A percentile compares a stretch with the other conserved stretches of the same genome.
These are phyloP conservation scores for Aphyosemion australe DNA, from an alignment of 2,113 vertebrate species.

Conservation along the genomic window DNA sequence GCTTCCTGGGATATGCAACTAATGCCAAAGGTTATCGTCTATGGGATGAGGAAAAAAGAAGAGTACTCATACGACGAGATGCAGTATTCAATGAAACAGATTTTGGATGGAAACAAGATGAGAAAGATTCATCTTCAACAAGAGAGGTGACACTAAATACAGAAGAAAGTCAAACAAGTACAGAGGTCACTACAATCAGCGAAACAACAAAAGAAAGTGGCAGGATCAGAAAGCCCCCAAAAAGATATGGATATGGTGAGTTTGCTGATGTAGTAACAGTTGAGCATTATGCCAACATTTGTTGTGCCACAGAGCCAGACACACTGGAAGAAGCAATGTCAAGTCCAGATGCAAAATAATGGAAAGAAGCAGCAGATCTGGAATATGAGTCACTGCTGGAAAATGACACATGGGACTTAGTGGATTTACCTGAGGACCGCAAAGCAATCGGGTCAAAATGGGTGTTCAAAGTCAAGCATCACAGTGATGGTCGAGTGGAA, in stretches of 20 bases:
- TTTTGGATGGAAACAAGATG: background rate
- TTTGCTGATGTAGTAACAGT: constrained; percentile 18
- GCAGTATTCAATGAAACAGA: background rate
- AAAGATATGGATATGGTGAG: constrained; percentile 20
- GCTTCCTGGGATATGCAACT: background rate
- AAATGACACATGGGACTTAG: constrained; percentile 40
- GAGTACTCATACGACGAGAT: background rate
- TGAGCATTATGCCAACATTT: constrained; percentile 21
- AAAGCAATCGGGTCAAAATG: constrained; percentile 18
- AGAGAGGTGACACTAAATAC: background rate
- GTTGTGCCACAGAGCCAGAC: constrained; percentile 2
- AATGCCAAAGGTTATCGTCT: background rate
- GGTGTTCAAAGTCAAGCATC: constrained; percentile 40
- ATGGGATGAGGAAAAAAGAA: background rate
- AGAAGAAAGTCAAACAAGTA: background rate
- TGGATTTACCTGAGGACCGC: constrained; percentile 14
- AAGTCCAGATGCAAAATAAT: constrained; percentile 28
- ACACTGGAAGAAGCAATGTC: constrained; percentile 27
- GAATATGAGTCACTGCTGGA: constrained; percentile 39
- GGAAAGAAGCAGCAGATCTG: constrained; percentile 33
- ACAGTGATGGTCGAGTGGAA: constrained; percentile 39
- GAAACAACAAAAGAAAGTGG: background rate
- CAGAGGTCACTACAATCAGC: background rate
- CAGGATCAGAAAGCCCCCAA: constrained; percentile 5
- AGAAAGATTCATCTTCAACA: too few species aligned